Conservation (phyloP, 2,888 invertebrate species). For the Gymnosoma rotundatum region DNA sequence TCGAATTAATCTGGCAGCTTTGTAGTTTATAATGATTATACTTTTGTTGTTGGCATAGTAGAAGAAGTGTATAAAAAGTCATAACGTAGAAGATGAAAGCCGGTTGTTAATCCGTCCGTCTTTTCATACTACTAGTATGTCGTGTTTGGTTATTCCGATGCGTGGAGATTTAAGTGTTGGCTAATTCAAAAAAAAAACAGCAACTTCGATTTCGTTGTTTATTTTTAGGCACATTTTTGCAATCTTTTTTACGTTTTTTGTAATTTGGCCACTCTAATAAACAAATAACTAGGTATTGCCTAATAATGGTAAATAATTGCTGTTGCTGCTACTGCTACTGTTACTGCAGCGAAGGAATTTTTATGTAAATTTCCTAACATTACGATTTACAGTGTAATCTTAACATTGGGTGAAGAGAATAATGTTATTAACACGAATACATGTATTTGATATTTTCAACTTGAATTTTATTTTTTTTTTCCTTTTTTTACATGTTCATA, state of each 20-base stretch:
- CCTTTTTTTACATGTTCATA: background rate
- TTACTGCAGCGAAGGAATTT: slow-evolving; percentile 50
- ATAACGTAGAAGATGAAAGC: slow-evolving; percentile 56
- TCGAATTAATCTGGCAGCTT: slow-evolving; percentile 33
- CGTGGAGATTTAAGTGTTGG: slow-evolving; percentile 42
- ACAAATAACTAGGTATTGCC: slow-evolving; percentile 54
- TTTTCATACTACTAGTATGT: background rate
- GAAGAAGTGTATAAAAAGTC: slow-evolving; percentile 9
- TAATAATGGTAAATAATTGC: slow-evolving; percentile 45
- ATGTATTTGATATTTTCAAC: background rate
- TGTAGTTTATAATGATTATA: background rate
- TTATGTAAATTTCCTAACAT: slow-evolving; percentile 35
- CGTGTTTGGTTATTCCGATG: slow-evolving; percentile 25
- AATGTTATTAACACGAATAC: slow-evolving; percentile 16
- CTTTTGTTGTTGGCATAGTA: slow-evolving; percentile 24
- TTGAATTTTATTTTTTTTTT: too few species aligned
- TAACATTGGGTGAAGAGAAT: slow-evolving; percentile 6
- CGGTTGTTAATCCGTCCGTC: slow-evolving; percentile 47
- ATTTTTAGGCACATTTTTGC: slow-evolving; percentile 23
- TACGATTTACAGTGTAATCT: slow-evolving; percentile 15
- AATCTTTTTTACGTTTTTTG: slow-evolving; percentile 24
- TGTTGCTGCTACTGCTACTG: slow-evolving; percentile 13
- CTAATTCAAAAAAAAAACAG: slow-evolving; percentile 55
- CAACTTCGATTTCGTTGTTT: slow-evolving; percentile 35
- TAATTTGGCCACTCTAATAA: slow-evolving; percentile 46